Base-by-base conservation (phyloP, 2,113 vertebrate genomes). In the Bagarius yarrelli region DNA sequence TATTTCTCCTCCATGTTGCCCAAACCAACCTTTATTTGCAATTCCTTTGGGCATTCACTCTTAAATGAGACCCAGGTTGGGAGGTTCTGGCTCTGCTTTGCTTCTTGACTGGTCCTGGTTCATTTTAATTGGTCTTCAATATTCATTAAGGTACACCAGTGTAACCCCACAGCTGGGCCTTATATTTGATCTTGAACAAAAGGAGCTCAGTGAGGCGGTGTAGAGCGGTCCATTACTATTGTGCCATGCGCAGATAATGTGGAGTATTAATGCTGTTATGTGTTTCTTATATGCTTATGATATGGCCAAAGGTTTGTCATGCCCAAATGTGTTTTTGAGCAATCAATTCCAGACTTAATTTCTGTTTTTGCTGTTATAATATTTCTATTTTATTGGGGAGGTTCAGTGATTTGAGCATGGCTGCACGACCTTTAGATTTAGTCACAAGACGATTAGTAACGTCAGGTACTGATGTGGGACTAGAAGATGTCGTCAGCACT, bases 51-150 rank as follows among this genome's bases (percentile, higher is more conserved):
- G 44, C 5, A 15, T 63, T 72, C 18, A 8, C 1, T n/a, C 44
- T 72, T 72, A 40, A 61, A 25, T 53, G 55, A 23, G 8, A 19
- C 30, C 30, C 69, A 36, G 27, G 47, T 72, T 63, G 56, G n/a
- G 79, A 63, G 79, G 69, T 81, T 56, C 18, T 55, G 69, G 15
- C 69, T 56, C 57, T 63, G 47, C 57, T 81, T 81, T 73, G 56
- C 25, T 72, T 60, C 8, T 30, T 74, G 57, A 73, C n/a, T 73
- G 21, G 23, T 73, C 70, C 1, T 50, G 53, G 27, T 72, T 60
- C 5, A 32, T 80, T 80, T 63, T 63, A 44, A 71, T 59, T 59
- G 79, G 44, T 19, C 19, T 32, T 52, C 12, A 19, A 72, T 63
- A 36, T 81, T 71, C 30, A 63, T 63, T 36, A 63, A 81, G 15